phyloP scores from a whole-genome alignment of 2,797 vertebrate species.

The Spizella passerina region DNA sequence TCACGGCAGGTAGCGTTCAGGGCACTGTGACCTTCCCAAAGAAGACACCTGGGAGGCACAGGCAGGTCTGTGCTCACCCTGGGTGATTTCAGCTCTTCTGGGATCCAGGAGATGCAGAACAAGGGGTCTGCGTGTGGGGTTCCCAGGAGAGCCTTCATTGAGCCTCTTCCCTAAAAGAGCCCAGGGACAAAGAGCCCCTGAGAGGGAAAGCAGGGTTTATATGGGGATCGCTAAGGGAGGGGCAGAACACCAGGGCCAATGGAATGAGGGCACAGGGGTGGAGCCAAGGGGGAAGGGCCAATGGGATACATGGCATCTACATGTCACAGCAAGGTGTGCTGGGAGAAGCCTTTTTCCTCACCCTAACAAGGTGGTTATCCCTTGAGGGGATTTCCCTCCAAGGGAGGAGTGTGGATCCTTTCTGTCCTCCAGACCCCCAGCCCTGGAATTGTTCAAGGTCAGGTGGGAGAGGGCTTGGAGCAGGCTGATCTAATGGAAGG shows the following conservation, averaged over 20 bases:
- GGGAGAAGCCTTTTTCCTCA: background rate
- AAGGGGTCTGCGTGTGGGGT: background rate
- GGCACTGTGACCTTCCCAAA: background rate
- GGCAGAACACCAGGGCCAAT: background rate
- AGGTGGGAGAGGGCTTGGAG: background rate
- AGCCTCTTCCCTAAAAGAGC: no score
- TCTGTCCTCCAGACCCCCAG: background rate
- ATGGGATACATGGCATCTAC: background rate
- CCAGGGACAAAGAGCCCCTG: accelerated
- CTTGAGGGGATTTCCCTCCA: background rate
- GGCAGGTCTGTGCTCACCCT: background rate
- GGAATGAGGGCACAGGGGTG: background rate
- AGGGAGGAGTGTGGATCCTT: accelerated
- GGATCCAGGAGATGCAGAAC: background rate
- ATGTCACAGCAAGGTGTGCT: background rate
- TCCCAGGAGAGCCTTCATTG: background rate
- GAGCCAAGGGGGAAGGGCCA: background rate
- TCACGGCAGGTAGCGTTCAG: background rate
- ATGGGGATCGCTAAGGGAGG: accelerated
- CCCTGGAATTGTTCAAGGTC: background rate
- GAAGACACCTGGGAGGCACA: background rate
- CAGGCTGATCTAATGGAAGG: background rate
- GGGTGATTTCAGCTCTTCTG: background rate
- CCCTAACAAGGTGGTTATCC: background rate
- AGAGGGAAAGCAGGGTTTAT: background rate